Base-by-base conservation (phyloP, 1,140 invertebrate genomes). In the Drosophila pseudoobscura region DNA sequence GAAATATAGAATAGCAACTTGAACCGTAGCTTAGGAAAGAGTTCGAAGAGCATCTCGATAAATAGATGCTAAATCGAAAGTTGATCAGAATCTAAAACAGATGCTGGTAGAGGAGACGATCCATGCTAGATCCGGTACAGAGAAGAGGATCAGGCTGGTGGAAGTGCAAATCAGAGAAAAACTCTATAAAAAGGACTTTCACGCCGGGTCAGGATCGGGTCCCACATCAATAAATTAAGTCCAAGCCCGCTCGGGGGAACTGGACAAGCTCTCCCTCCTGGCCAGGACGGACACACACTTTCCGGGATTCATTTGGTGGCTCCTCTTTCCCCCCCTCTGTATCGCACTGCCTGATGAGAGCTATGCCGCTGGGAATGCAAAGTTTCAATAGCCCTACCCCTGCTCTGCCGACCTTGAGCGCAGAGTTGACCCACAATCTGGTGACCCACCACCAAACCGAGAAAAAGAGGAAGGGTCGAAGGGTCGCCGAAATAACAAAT, bases 151-250 rank as follows among this genome's bases (percentile, higher is more conserved):
- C n/a, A 17, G n/a, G 26, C 24, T 3, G 31, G 8, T 3, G 2
- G 8, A 31, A 31, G 2, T 2, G 8, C 3, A 31, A 31, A 9
- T 2, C 0, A 31, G 7, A 8, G 8, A 9, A 9, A 31, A 31
- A 31, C 8, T 31, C 3, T 31, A 8, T 0, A 0, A 4, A 24
- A 31, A 15, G 29, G 29, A 31, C 49, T 17, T 45, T 3, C 6
- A 6, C 20, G 20, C 1, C 20, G 20, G 20, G 20, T 20, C 20
- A 20, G 20, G 3, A 45, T 20, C 44, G 54, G 61, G 59, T 61
- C 68, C 74, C 73, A 64, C 70, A 79, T 78, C 77, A 78, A 79
- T 79, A 74, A 78, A 79, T 78, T 69, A 73, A 43, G 45, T 50
- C 58, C 26, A 17, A 24, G 17, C 41, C n/a, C 58, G 39, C 61